Base-by-base conservation (phyloP, 2,797 vertebrate genomes). In the Carduelis carduelis region DNA sequence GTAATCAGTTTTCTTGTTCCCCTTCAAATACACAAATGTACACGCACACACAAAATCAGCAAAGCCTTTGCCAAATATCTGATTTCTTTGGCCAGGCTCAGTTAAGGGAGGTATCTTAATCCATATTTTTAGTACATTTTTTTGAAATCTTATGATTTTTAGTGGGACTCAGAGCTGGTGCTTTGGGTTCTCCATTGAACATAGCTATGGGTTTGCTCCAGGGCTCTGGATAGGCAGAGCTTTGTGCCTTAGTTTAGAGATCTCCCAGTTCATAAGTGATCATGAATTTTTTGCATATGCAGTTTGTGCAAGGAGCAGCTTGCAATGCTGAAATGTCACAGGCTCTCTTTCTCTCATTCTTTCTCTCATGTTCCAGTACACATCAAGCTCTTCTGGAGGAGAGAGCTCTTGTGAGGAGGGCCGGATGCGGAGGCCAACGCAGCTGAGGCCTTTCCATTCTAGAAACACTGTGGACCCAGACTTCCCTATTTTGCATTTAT, bases 331-430 rank as follows among this genome's bases (percentile, higher is more conserved):
- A 96, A 66, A 79, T 37, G 63, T 56, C 3, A 1, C 26, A 9
- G 3, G 37, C 14, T 30, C n/a, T n/a, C 35, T 63, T 28, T 18
- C 55, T 16, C 56, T 76, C 46, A 95, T 57, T 80, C 46, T 85
- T 37, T 97, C 61, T 96, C 57, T n/a, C 72, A 49, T 84, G 11
- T 94, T 98, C 97, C 98, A 99, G 97, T 99, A 99, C 70, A 98
- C 98, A 12, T 99, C 99, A 0, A 99, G 99, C 90, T 99, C 99
- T 92, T 99, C 99, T 4, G 98, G 99, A 53, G 99, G 99, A 59
- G 98, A 99, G 93, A 99, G 99, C 94, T 98, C 99, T 94, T 99
- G 99, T n/a, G 99, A 98, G 96, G 99, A 99, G 87, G 99, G 98
- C 83, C 98, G 98, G 68, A 98, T 98, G 94, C 97, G 98, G 46